Conservation (phyloP, 2,797 vertebrate genomes). For the Microtus agrestis region DNA sequence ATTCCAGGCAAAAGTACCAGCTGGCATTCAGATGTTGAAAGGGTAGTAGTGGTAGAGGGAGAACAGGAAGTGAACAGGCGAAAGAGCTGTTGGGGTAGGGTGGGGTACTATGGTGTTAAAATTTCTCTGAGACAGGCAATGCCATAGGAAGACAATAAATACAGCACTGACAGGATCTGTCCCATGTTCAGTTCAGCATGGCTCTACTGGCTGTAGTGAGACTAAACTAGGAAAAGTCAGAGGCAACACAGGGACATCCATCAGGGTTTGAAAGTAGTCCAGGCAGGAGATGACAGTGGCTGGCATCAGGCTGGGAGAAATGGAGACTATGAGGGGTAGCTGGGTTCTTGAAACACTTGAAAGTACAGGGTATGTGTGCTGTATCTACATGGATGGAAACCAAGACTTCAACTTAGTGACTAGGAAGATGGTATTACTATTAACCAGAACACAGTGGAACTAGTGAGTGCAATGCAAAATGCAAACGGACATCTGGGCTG, state of each 20-base stretch:
- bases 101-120: background rate
- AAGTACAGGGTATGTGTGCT: background rate
- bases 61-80: background rate
- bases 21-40: background rate
- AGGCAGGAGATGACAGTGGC: background rate
- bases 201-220: background rate
- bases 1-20: background rate
- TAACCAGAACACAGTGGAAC: constrained; percentile 16
- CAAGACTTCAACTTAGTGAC: background rate
- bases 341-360: background rate
- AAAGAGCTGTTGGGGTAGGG: background rate
- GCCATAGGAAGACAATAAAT: background rate
- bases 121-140: constrained; percentile 10
- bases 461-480: constrained; percentile 13
- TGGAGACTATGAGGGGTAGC: background rate
- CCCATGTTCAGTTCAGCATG: background rate
- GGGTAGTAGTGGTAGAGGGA: background rate
- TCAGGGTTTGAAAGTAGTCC: background rate
- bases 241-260: background rate
- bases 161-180: background rate
- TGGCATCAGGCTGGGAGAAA: background rate
- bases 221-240: constrained; percentile 24
- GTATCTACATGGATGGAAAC: background rate
- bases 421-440: background rate
- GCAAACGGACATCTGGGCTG: constrained; percentile 29